Evolutionary conservation across 2,113 vertebrate genomes (phyloP), one percentile per base, ranked within the genome.

Genomic region (Hyla sarda): DNA sequence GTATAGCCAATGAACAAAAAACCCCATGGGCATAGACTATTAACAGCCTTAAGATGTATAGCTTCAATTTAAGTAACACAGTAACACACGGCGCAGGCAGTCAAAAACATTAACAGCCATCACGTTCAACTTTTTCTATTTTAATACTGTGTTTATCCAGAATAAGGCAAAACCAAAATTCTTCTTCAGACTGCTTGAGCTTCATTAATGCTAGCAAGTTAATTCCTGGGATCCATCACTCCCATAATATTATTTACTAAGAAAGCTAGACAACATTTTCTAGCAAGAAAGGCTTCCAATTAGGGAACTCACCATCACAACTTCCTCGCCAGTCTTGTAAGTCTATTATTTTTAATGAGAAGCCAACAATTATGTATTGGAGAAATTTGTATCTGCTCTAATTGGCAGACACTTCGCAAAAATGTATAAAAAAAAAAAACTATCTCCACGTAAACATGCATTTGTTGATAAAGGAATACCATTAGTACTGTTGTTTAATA

Each of bases 311-410:
- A 10, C 74, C 47, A 54, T 32, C 74, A 32, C 74, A 50, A 77
- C 74, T 52, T 77, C 74, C 74, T 77, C 50, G 28, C 50, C 28
- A 32, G 74, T 50, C 48, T 52, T 77, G 48, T 77, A 77, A 32
- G 74, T 50, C 74, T 77, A 77, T 77, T 77, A 77, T 77, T 77
- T 77, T 77, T 77, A 77, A 77, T 77, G 48, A 77, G 74, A 77
- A 54, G 74, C 28, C 48, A 77, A 77, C 74, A 77, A 52, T 52
- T 52, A 52, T 77, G 28, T 54, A 77, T 77, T 77, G 48, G 14
- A 77, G 47, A 77, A 77, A 77, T 50, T 77, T 52, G 47, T 77
- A 77, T 54, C 17, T 77, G 2, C 47, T 77, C 48, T 77, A 77
- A 77, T 77, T 77, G 74, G 50, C 50, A 77, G 48, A 52, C 19